Percentiles rank a stretch among this genome's conserved stretches.
Evolutionary conservation across 2,797 vertebrate species (phyloP).

Genomic region (Enteromius fasciolatus): DNA sequence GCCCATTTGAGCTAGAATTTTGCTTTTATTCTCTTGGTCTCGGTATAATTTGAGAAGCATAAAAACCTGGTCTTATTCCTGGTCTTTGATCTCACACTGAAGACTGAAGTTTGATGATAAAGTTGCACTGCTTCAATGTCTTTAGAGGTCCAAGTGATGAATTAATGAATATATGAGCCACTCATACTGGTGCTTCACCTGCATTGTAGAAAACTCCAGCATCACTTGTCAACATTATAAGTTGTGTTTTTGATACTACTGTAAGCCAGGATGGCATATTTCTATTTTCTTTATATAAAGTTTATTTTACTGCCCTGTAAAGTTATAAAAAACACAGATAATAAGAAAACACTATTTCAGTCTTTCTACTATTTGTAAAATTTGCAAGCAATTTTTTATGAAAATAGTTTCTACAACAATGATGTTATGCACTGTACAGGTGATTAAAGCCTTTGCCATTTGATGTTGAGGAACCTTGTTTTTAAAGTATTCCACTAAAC

Average conservation of each 20-base stretch:
- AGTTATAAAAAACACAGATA: neutral
- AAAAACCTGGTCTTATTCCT: slow-evolving; percentile 8
- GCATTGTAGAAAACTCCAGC: neutral
- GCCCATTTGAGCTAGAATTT: neutral
- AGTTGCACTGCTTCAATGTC: neutral
- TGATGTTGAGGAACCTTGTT: too few species aligned
- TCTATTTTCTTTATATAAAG: neutral
- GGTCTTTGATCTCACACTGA: slow-evolving; percentile 23
- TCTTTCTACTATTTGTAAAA: neutral
- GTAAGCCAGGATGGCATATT: neutral
- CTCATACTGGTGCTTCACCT: neutral
- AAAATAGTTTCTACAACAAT: neutral
- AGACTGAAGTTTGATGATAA: slow-evolving; percentile 8
- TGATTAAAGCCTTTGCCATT: too few species aligned
- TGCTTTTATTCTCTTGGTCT: neutral
- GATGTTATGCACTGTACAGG: too few species aligned
- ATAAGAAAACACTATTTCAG: neutral
- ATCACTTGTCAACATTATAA: neutral
- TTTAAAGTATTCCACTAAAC: too few species aligned
- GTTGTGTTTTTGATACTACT: neutral
- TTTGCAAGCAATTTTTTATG: neutral
- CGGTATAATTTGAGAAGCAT: slow-evolving; percentile 6
- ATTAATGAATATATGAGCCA: slow-evolving; percentile 6
- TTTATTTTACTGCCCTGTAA: neutral
- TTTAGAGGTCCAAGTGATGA: slow-evolving; percentile 23